Percentiles rank a stretch among this genome's conserved stretches.
These are phyloP conservation scores for Syncerus caffer DNA, from an alignment of 2,797 vertebrate species.

Conservation along the genomic window DNA sequence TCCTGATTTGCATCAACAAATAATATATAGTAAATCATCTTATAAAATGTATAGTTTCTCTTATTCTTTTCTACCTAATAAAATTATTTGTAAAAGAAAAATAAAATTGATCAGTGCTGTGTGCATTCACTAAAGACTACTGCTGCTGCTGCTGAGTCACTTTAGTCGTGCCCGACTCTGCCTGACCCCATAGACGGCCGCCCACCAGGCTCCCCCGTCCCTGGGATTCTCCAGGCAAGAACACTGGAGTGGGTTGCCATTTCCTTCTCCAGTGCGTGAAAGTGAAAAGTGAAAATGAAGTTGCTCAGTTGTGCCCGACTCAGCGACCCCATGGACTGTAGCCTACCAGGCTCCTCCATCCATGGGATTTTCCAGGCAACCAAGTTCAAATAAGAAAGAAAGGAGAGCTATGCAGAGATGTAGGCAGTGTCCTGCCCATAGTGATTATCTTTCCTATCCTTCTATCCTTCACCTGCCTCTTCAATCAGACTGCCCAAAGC, in stretches of 20 bases:
- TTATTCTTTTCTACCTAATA: background rate
- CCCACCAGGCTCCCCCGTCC: too few relatives aligned
- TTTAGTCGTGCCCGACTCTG: too few relatives aligned
- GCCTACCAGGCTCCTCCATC: too few relatives aligned
- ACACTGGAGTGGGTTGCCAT: too few relatives aligned
- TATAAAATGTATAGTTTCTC: background rate
- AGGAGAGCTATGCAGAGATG: background rate
- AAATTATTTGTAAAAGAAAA: background rate
- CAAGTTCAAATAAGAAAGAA: background rate
- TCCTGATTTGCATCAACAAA: background rate
- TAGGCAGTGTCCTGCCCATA: accelerated
- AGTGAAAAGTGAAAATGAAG: too few relatives aligned
- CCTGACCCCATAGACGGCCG: too few relatives aligned
- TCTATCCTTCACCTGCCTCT: background rate
- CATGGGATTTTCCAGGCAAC: too few relatives aligned
- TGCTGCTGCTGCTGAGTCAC: too few relatives aligned
- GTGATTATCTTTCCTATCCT: background rate
- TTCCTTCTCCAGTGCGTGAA: too few relatives aligned
- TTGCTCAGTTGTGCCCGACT: too few relatives aligned
- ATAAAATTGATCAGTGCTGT: background rate
- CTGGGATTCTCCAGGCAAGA: too few relatives aligned
- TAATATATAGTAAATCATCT: background rate
- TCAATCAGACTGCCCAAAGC: background rate
- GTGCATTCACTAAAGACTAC: background rate
- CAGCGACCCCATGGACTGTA: too few relatives aligned